Conservation (phyloP, 2,797 vertebrate species). For the Phyllotis vaccarum region DNA sequence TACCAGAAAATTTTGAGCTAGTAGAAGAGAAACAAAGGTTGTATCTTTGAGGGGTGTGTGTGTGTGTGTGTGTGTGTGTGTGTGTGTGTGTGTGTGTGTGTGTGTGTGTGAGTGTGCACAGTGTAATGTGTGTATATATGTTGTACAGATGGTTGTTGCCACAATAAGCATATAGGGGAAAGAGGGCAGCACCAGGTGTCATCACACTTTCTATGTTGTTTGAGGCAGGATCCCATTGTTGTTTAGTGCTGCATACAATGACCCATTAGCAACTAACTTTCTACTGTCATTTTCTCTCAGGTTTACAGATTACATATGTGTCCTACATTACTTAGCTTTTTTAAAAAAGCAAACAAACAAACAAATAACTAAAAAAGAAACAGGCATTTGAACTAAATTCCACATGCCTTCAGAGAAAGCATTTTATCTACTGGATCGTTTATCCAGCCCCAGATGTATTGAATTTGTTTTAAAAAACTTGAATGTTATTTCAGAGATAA, state of each 20-base stretch:
- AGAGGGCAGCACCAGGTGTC: neutral
- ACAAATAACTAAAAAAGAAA: too few relatives aligned
- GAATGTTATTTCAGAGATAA: neutral
- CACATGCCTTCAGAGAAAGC: neutral
- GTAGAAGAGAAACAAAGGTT: neutral
- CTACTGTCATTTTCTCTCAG: neutral
- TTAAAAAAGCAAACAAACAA: neutral
- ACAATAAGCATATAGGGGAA: neutral
- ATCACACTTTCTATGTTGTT: fast-evolving
- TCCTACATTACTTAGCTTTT: neutral
- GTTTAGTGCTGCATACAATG: neutral
- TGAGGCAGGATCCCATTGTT: neutral
- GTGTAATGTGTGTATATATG: neutral
- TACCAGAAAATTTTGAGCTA: slow-evolving; percentile 7
- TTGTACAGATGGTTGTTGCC: neutral
- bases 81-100: neutral
- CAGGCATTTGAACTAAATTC: neutral
- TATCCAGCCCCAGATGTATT: neutral
- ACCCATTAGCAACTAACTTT: neutral
- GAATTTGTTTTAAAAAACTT: neutral
- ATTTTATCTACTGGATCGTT: neutral
- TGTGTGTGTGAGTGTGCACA: too few relatives aligned
- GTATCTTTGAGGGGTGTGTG: too few relatives aligned
- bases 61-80: neutral
- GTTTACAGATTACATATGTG: neutral